A percentile compares a stretch with the other conserved stretches of the same genome.
Evolutionary conservation across 2,797 vertebrate genomes (phyloP).

Genomic region (Trematomus bernacchii): DNA sequence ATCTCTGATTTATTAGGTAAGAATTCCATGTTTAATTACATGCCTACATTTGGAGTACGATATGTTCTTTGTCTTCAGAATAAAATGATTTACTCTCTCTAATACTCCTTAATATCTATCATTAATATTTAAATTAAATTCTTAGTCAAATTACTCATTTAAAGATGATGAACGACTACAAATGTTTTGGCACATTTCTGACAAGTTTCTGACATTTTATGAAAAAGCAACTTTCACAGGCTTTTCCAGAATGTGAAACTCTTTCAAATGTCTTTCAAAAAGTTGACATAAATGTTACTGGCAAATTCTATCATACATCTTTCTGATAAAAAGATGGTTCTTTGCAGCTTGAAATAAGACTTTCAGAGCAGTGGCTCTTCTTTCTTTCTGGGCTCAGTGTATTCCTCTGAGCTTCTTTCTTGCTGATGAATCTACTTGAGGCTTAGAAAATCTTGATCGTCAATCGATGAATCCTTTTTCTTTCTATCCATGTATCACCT

Average conservation of each 20-base stretch:
- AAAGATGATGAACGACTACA: background rate
- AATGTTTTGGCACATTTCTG: constrained; percentile 18
- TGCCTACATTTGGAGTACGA: constrained; percentile 2
- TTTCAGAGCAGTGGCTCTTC: constrained; percentile 39
- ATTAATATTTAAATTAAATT: background rate
- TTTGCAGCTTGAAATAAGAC: constrained; percentile 19
- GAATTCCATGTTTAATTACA: constrained; percentile 41
- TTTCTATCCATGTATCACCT: constrained; percentile 67
- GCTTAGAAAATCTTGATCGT: constrained; percentile 43
- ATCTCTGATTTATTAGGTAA: constrained; percentile 77
- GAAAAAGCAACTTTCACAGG: background rate
- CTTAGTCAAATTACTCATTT: background rate
- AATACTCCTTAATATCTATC: background rate
- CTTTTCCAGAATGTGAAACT: constrained; percentile 18
- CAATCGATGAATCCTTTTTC: constrained; percentile 53
- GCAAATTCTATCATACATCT: constrained; percentile 37
- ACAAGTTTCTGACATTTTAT: constrained; percentile 9
- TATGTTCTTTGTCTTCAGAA: background rate
- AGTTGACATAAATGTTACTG: constrained; percentile 18
- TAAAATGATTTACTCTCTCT: background rate
- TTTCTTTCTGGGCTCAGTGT: constrained; percentile 38
- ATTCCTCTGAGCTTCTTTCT: constrained; percentile 30
- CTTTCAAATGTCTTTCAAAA: constrained; percentile 10
- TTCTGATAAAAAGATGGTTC: constrained; percentile 69
- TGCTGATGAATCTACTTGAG: constrained; percentile 30